These are phyloP conservation scores for Lonchura striata DNA, from an alignment of 2,113 vertebrate species.

Conservation along the genomic window DNA sequence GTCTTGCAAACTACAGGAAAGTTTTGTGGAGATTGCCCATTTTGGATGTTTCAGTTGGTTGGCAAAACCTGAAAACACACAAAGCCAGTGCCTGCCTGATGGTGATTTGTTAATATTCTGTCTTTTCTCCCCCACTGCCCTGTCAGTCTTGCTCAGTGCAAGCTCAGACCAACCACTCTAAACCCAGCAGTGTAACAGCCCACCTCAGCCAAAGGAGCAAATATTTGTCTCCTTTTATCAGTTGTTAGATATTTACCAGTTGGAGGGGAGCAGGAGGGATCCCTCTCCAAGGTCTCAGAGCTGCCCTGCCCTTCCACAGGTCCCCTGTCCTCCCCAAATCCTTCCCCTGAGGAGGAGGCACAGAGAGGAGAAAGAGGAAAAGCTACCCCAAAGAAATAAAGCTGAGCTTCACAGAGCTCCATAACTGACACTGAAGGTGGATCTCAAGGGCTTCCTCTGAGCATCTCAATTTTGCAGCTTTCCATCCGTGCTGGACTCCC, in stretches of 20 bases:
- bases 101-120: not conserved
- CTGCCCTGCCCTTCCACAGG: not conserved
- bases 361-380: not conserved
- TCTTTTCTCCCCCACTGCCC: not conserved
- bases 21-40: not conserved
- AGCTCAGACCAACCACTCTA: not conserved
- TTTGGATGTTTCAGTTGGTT: not conserved
- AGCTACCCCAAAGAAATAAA: not conserved
- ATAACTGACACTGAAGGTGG: not conserved
- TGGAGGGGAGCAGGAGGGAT: not conserved
- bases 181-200: not conserved
- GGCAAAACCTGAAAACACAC: not conserved
- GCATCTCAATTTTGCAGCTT: not conserved
- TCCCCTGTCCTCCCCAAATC: not conserved
- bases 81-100: not conserved
- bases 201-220: not conserved
- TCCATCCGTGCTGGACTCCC: not conserved
- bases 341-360: not conserved
- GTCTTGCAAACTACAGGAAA: not conserved
- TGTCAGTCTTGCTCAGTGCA: not conserved
- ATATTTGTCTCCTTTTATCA: not conserved
- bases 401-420: not conserved
- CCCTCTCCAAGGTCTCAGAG: not conserved
- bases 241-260: rapidly evolving
- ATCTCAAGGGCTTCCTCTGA: not conserved